Base-by-base conservation (phyloP, 2,113 vertebrate species). In the Carassius gibelio region DNA sequence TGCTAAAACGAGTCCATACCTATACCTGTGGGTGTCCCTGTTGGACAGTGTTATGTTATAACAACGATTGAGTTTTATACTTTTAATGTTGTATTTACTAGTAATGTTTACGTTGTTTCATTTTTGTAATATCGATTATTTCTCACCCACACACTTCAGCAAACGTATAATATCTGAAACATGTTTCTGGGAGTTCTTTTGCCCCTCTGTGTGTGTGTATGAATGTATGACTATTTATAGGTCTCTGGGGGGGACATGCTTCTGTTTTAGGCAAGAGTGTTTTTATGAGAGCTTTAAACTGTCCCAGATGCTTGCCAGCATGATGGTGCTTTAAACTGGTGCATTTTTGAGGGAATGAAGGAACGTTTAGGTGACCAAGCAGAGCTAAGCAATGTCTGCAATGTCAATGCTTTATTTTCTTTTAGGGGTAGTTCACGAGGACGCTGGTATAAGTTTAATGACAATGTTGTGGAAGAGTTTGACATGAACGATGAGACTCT, bases 391-490 rank as follows among this genome's bases (percentile, higher is more conserved):
- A 30, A 52, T 68, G 10, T 87, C 10, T 42, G 1, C 64, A 21
- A 64, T 61, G 79, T 38, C 36, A 72, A 72, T 0, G 2, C 36
- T 72, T 23, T 87, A 0, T 34, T 61, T 26, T 80, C 45, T 50
- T 68, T 72, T 89, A 99, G 97, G 85, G 96, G 96, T 1, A 95
- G 95, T 86, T 96, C 96, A 48, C 97, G 97, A 88, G 97, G 96
- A 78, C 97, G 97, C 36, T 99, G 98, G 98, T 99, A 97, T 91
- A 99, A 99, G 90, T 99, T 99, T 91, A 99, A 99, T 19, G 98
- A 99, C 92, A 99, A 98, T 0, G 92, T 99, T 78, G 97, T 99
- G 64, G 98, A 99, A 92, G 98, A 99, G 93, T 99, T 99, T 81
- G 97, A 99, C 68, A 95, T 99, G 91, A 98, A 97, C 8, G 98